Conservation (phyloP, 2,113 vertebrate genomes). For the Empidonax alnorum region DNA sequence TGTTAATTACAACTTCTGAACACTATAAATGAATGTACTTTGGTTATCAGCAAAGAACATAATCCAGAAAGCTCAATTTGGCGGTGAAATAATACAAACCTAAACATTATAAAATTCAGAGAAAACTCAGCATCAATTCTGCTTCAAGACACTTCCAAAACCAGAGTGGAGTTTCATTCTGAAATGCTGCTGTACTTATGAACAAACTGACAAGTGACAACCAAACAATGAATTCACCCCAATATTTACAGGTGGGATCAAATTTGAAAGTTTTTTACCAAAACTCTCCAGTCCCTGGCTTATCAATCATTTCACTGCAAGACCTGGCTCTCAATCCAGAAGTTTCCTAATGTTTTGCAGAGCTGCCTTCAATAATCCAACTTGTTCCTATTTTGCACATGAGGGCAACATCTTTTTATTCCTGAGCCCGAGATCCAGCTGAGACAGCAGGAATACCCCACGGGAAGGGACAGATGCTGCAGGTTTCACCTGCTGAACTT, state of each 20-base stretch:
- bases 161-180: not conserved
- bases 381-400: not conserved
- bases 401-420: not conserved
- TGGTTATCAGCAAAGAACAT: not conserved
- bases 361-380: not conserved
- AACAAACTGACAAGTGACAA: not conserved
- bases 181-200: not conserved
- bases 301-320: not conserved
- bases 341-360: not conserved
- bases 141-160: not conserved
- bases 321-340: not conserved
- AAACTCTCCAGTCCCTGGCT: not conserved
- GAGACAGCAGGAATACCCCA: not conserved
- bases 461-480: not conserved
- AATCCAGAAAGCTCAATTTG: not conserved
- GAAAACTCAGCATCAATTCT: not conserved
- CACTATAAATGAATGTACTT: not conserved
- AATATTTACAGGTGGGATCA: not conserved
- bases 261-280: not conserved
- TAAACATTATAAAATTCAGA: not conserved
- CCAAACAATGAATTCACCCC: not conserved
- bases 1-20: not conserved
- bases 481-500: not conserved
- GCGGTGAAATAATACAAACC: not conserved
- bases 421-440: not conserved